Base-by-base conservation (phyloP, 2,888 invertebrate species). In the Carabus problematicus region DNA sequence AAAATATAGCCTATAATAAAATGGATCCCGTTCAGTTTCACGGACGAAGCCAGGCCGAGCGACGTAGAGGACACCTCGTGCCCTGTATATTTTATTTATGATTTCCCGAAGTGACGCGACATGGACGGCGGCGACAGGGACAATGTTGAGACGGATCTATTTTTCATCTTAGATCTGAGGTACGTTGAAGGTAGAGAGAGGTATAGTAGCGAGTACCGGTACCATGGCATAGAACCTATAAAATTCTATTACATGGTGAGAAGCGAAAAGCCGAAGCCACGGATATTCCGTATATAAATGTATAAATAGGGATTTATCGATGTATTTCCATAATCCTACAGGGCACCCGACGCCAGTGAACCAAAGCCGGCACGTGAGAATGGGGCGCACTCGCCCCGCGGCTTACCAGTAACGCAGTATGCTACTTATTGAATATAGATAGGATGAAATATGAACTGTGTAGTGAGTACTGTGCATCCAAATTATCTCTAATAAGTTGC, bases 301-400 rank as follows among this genome's bases (percentile, higher is more conserved):
- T 64, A 64, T 64, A 64, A 64, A 64, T 64, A 64, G 64, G 64
- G 64, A 64, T 64, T 64, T 64, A 64, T 64, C 64, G 64, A 64
- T 45, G 55, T 54, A 64, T 64, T 56, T 64, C 64, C 64, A 64
- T 64, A 64, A 64, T 64, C 64, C 63, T 16, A n/a, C 14, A 43
- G 43, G 16, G 41, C 9, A 19, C 12, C n/a, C 43, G 39, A 52
- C 41, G 42, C 14, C 11, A 9, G 61, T 61, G 40, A 63, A 11
- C 40, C 63, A 63, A 52, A 41, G 63, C 11, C 54, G 63, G 63
- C 63, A 45, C 64, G 64, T 64, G 64, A 64, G 55, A 64, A 64
- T 56, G 64, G 56, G 43, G 14, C 9, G 9, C n/a, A 52, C 18
- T 54, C 29, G 29, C 52, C 63, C 41, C 41, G 12, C 11, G 63